These are phyloP conservation scores for Leptodactylus fuscus DNA, from an alignment of 2,113 vertebrate genomes.

Conservation along the genomic window DNA sequence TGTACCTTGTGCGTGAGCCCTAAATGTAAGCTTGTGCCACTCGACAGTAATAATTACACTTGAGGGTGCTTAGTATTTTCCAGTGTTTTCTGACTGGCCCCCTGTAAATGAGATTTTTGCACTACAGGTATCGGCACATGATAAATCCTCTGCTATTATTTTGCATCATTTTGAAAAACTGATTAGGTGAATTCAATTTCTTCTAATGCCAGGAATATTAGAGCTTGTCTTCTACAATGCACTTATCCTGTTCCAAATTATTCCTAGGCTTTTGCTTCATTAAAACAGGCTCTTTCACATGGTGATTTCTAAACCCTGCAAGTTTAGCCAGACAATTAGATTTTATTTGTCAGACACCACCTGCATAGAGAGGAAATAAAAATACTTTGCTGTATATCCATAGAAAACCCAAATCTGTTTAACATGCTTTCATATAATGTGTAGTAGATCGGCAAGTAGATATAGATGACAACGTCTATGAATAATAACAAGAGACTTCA, in stretches of 20 bases:
- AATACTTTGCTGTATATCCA: not conserved
- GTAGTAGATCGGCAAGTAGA: not conserved
- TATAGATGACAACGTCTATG: no score
- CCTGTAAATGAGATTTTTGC: not conserved
- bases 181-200: slow-evolving; percentile 39
- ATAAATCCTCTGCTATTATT: not conserved
- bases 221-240: slow-evolving; percentile 17
- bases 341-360: slow-evolving; percentile 21
- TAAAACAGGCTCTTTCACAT: slow-evolving; percentile 24
- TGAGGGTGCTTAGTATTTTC: not conserved
- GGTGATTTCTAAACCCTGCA: slow-evolving; percentile 23
- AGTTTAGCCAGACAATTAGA: slow-evolving; percentile 38
- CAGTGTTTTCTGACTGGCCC: not conserved
- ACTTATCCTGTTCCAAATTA: slow-evolving; percentile 16
- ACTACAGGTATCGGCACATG: not conserved
- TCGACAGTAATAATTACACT: not conserved
- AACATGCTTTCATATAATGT: not conserved
- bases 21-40: not conserved
- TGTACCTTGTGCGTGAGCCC: no score
- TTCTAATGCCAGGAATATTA: slow-evolving; percentile 30
- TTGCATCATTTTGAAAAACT: slow-evolving; percentile 30
- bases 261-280: slow-evolving; percentile 37
- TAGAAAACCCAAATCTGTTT: not conserved
- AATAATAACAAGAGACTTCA: no score
- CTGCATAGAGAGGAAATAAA: not conserved